Evolutionary conservation across 1,140 invertebrate genomes (phyloP).

Genomic region (Drosophila miranda): DNA sequence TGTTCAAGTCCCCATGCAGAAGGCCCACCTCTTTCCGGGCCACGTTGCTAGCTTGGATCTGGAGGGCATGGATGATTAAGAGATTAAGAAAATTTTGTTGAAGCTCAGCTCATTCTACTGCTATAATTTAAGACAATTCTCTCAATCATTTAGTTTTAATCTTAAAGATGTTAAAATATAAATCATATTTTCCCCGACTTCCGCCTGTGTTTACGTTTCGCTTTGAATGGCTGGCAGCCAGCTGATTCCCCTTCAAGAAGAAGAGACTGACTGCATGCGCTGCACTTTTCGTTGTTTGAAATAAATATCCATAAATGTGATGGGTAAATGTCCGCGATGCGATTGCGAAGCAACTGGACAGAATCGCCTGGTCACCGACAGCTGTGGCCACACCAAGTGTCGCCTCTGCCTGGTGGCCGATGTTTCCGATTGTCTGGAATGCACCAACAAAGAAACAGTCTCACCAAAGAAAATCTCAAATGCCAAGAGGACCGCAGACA

Average conservation of each 20-base stretch:
- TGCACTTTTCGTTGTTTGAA: constrained; percentile 15
- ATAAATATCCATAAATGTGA: neutral
- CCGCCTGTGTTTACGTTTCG: constrained; percentile 9
- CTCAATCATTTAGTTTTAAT: constrained; percentile 2
- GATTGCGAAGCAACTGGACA: constrained; percentile 57
- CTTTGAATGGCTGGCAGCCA: constrained; percentile 34
- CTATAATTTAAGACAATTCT: constrained; percentile 42
- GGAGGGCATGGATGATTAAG: constrained; percentile 46
- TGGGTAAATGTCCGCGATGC: constrained; percentile 62
- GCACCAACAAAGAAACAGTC: constrained; percentile 33
- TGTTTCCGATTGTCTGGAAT: constrained; percentile 82
- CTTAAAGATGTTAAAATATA: constrained; percentile 5
- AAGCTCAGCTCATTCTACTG: constrained; percentile 26
- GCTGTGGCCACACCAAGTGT: constrained; percentile 84
- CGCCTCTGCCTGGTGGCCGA: constrained; percentile 83
- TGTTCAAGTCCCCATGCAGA: constrained; percentile 73
- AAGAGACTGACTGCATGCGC: constrained; percentile 23
- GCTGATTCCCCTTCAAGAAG: constrained; percentile 21
- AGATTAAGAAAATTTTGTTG: neutral
- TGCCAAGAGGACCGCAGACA: neutral
- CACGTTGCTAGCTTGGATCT: constrained; percentile 64
- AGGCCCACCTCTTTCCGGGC: constrained; percentile 68
- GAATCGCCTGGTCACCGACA: constrained; percentile 84
- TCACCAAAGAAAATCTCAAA: no score
- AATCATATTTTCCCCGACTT: constrained; percentile 1